phyloP scores from a whole-genome alignment of 1,140 invertebrate species.

The Onthophagus taurus region DNA sequence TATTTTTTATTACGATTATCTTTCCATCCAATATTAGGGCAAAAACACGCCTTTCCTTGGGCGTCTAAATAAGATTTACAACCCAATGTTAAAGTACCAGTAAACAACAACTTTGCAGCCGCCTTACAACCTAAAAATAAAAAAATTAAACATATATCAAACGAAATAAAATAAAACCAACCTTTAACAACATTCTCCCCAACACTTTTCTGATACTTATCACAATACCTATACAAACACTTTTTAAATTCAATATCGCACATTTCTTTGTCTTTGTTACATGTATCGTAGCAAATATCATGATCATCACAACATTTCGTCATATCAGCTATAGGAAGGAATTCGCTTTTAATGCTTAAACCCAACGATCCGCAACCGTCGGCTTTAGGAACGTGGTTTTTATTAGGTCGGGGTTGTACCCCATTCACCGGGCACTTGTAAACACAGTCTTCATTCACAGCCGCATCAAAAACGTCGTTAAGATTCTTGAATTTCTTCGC shows the following conservation, averaged over 20 bases:
- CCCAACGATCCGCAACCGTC: conserved; percentile 77
- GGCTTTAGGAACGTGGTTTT: conserved; percentile 58
- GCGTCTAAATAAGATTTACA: conserved; percentile 75
- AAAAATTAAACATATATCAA: neutral
- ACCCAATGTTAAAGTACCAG: conserved; percentile 69
- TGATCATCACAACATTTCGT: conserved; percentile 76
- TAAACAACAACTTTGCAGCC: conserved; percentile 73
- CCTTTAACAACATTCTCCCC: conserved; percentile 55
- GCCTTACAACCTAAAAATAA: conserved; percentile 61
- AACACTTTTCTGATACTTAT: conserved; percentile 51
- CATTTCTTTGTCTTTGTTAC: conserved; percentile 71
- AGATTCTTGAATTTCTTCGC: conserved; percentile 64
- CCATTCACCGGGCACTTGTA: conserved; percentile 61
- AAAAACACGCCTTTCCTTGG: conserved; percentile 69
- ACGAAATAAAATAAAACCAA: conserved; percentile 23
- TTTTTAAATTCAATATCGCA: conserved; percentile 81
- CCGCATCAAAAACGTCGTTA: conserved; percentile 73
- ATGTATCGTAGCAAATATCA: conserved; percentile 85
- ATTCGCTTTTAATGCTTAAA: conserved; percentile 61
- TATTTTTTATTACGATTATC: conserved; percentile 45
- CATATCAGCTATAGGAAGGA: conserved; percentile 66
- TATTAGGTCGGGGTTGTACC: conserved; percentile 55
- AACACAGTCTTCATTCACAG: conserved; percentile 72
- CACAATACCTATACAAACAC: conserved; percentile 76
- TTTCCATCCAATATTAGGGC: conserved; percentile 39